Percentiles rank a stretch among this genome's conserved stretches.
phyloP scores from a whole-genome alignment of 2,888 invertebrate species.

The Coleophora deauratella region DNA sequence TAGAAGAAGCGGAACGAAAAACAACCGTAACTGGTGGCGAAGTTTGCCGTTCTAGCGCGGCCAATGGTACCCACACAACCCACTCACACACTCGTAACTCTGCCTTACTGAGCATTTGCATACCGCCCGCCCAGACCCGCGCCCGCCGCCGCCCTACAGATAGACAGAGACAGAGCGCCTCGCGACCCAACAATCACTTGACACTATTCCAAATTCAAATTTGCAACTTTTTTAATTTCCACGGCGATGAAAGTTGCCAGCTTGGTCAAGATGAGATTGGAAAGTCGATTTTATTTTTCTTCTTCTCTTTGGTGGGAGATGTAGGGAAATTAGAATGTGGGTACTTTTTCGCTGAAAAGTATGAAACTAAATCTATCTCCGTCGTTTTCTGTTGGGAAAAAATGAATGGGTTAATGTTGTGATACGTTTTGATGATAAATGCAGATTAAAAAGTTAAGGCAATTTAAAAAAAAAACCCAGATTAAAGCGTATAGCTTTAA shows the following conservation, averaged over 20 bases:
- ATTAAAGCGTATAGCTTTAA: no score
- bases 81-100: conserved; percentile 66
- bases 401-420: conserved; percentile 59
- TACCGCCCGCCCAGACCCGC: conserved; percentile 73
- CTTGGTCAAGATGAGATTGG: no score
- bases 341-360: conserved; percentile 57
- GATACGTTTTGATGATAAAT: conserved; percentile 48
- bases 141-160: conserved; percentile 66
- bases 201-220: conserved; percentile 27
- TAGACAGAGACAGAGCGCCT: conserved; percentile 59
- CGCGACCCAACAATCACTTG: conserved; percentile 36
- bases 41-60: conserved; percentile 73
- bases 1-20: conserved; percentile 72
- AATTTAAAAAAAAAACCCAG: no score
- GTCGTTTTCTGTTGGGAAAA: conserved; percentile 46
- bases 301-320: background rate
- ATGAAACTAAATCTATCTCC: conserved; percentile 68
- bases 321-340: conserved; percentile 41
- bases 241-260: conserved; percentile 1
- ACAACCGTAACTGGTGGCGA: conserved; percentile 76
- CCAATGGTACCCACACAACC: conserved; percentile 59
- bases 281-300: no score
- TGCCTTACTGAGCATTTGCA: conserved; percentile 68
- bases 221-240: conserved; percentile 13
- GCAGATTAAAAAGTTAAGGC: no score